These are phyloP conservation scores for Cotesia chilonis DNA, from an alignment of 1,140 invertebrate species.

Conservation along the genomic window DNA sequence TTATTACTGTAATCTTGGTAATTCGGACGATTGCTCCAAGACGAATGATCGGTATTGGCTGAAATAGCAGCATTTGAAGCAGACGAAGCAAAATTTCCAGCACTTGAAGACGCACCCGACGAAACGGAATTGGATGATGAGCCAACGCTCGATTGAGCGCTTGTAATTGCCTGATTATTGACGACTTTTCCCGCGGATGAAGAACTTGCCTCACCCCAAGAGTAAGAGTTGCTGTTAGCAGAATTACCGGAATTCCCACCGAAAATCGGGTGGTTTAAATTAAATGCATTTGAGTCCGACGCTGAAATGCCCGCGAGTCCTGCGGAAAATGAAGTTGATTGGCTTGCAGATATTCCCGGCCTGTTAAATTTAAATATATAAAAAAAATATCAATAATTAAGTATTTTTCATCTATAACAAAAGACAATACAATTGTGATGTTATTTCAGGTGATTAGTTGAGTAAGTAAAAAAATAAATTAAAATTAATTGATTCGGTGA, in stretches of 20 bases:
- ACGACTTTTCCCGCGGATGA: conserved; percentile 50
- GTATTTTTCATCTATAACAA: conserved; percentile 4
- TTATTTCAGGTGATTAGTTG: too few relatives aligned
- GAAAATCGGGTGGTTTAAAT: conserved; percentile 45
- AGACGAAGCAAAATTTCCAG: conserved; percentile 37
- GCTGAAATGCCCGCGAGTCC: conserved; percentile 50
- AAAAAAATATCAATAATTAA: not conserved
- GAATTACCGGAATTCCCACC: conserved; percentile 38
- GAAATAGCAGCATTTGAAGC: conserved; percentile 9
- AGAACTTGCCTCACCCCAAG: conserved; percentile 51
- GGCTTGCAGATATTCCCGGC: conserved; percentile 51
- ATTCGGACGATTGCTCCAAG: conserved; percentile 49
- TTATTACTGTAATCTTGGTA: conserved; percentile 34
- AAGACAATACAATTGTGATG: too few relatives aligned
- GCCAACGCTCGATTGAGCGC: conserved; percentile 53
- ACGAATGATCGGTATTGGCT: conserved; percentile 22
- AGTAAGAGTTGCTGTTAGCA: conserved; percentile 49
- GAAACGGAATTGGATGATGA: conserved; percentile 45
- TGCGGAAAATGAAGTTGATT: conserved; percentile 55
- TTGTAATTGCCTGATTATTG: conserved; percentile 52
- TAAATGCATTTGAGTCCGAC: conserved; percentile 49
- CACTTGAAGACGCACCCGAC: conserved; percentile 43
- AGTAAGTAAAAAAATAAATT: too few relatives aligned
- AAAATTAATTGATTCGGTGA: too few relatives aligned
- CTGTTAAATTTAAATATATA: conserved; percentile 21